phyloP scores from a whole-genome alignment of 2,113 vertebrate genomes.

The Ploceus nigricollis region DNA sequence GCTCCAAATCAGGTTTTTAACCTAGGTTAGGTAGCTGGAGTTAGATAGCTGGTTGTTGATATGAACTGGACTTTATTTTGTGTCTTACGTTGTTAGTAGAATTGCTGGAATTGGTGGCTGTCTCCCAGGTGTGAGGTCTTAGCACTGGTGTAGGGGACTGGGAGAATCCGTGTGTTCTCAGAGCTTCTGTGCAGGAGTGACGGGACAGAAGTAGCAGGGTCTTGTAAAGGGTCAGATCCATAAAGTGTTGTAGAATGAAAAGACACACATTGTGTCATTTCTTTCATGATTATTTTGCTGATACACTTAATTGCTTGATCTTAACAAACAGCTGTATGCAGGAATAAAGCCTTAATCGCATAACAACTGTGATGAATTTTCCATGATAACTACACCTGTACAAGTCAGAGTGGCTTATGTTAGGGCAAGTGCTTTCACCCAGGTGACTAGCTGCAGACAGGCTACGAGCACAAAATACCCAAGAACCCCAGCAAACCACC shows the following conservation, averaged over 20 bases:
- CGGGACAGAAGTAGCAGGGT: rapidly evolving
- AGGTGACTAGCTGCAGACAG: not conserved
- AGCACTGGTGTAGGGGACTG: not conserved
- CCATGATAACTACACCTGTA: not conserved
- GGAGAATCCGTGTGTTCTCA: not conserved
- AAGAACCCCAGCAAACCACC: not conserved
- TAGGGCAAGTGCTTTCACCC: not conserved
- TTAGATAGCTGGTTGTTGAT: not conserved
- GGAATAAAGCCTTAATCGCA: not conserved
- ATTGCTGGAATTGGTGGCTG: not conserved
- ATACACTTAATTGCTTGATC: not conserved
- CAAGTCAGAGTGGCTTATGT: not conserved
- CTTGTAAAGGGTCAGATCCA: not conserved
- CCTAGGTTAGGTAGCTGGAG: not conserved
- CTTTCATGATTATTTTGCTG: not conserved
- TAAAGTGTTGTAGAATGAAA: not conserved
- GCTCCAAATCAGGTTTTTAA: not conserved
- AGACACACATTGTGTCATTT: not conserved
- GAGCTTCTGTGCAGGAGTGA: not conserved
- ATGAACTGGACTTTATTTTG: not conserved
- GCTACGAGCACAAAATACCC: not conserved
- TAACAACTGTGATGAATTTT: not conserved
- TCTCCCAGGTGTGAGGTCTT: not conserved
- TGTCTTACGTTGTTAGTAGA: rapidly evolving
- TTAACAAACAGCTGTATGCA: not conserved